Base-by-base conservation (phyloP, 2,888 invertebrate genomes). In the Perdita meconis region DNA sequence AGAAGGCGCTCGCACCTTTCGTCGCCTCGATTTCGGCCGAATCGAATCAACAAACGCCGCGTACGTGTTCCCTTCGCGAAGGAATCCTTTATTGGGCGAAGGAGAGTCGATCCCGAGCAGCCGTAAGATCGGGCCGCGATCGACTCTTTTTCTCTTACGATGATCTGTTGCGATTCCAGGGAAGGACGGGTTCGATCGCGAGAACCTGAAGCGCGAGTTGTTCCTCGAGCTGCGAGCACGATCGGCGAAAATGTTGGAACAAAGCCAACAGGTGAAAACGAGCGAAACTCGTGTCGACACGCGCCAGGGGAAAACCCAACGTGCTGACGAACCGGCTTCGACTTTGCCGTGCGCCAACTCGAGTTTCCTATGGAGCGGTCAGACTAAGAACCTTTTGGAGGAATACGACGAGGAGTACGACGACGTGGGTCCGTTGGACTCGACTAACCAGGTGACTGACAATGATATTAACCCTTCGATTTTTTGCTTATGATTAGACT, bases 361-460 rank as follows among this genome's bases (percentile, higher is more conserved):
- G 36, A 90, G 90, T 78, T 90, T 90, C 74, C 84, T 90, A 34
- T 91, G 90, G 91, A 83, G 85, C 66, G 70, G 16, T 51, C 74
- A 59, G 1, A 40, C 44, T 8, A 78, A 71, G 40, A 65, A 5
- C 55, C 53, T 63, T 24, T 42, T 57, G 13, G 72, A 71, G 22
- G 59, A 42, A 13, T 16, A 6, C 16, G 57, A 59, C 4, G 80
- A 84, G 36, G 76, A 56, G 1, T 89, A 89, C 72, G 89, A 89
- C 56, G 88, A 88, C 57, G 83, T 88, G 1, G 87, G 84, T 1
- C 87, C 84, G 0, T 38, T 73, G 22, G 61, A 71, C 57, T 24
- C 51, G 50, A 22, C 40, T 22, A 22, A 22, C 16, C 74, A 77
- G 76, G 76, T 77, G 65, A 66, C 12, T n/a, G n/a, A n/a, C n/a